Conservation (phyloP, 1,140 invertebrate genomes). For the Sycophila sp. region DNA sequence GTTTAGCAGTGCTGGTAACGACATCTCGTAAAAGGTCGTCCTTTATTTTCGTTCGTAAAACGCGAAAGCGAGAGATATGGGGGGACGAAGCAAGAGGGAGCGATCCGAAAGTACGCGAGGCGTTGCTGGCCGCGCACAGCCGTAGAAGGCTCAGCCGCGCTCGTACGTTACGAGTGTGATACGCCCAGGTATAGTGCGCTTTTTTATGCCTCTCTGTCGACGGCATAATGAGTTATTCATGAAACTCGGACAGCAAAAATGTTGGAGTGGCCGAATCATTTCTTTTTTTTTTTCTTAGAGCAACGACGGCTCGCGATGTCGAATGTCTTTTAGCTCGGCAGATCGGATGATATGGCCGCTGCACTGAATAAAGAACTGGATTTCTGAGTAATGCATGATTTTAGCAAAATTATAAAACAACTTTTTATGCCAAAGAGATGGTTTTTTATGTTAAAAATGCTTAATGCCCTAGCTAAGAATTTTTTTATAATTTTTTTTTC, state of each 20-base stretch:
- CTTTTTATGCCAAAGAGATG: too few species aligned
- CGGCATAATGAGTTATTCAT: slow-evolving; percentile 12
- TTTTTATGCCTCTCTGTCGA: background rate
- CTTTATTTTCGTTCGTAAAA: slow-evolving; percentile 41
- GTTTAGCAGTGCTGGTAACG: slow-evolving; percentile 52
- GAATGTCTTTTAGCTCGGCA: background rate
- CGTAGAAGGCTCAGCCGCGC: background rate
- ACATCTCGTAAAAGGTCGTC: slow-evolving; percentile 51
- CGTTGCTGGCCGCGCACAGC: too few species aligned
- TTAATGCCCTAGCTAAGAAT: too few species aligned
- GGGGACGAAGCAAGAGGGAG: background rate
- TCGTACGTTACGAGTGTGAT: slow-evolving; percentile 15
- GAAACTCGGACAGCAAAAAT: slow-evolving; percentile 4
- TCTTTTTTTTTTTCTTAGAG: background rate
- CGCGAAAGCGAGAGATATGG: background rate
- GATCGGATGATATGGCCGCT: too few species aligned
- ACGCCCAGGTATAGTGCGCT: background rate
- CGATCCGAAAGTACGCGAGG: background rate
- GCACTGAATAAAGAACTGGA: too few species aligned
- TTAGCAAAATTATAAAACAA: too few species aligned
- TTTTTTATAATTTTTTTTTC: too few species aligned
- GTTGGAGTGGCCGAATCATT: background rate
- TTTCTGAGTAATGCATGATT: too few species aligned
- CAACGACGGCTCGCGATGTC: background rate
- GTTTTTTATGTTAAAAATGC: too few species aligned